Evolutionary conservation across 2,888 invertebrate genomes (phyloP).

Genomic region (Hybos culiciformis): DNA sequence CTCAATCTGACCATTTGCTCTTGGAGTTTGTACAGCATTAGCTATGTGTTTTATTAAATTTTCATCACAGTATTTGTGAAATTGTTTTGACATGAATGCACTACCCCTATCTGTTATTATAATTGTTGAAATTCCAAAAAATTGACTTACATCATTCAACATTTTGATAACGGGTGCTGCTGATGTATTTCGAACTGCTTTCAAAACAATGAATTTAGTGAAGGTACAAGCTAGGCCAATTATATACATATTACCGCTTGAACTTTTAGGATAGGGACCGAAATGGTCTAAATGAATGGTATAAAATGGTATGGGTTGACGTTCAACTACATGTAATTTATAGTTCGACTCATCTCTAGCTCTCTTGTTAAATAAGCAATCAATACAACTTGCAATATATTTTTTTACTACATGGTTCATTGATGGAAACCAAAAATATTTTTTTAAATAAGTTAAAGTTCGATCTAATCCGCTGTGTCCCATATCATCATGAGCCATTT

Average conservation of each 20-base stretch:
- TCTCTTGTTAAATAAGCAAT: conserved; percentile 27
- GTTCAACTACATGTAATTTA: conserved; percentile 15
- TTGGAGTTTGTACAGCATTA: conserved; percentile 16
- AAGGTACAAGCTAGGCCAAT: conserved; percentile 12
- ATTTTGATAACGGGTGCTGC: conserved; percentile 11
- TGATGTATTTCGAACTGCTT: conserved; percentile 12
- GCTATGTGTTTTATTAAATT: conserved; percentile 17
- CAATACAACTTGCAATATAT: conserved; percentile 28
- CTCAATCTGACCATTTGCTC: conserved; percentile 17
- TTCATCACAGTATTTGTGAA: conserved; percentile 15
- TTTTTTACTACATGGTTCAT: no score
- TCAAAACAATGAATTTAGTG: conserved; percentile 13
- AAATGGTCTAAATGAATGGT: conserved; percentile 14
- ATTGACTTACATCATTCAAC: conserved; percentile 11
- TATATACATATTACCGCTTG: conserved; percentile 8
- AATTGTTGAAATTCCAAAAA: conserved; percentile 18
- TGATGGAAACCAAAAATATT: conserved; percentile 27
- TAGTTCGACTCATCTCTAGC: conserved; percentile 13
- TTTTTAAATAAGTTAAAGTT: conserved; percentile 5
- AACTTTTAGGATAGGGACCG: conserved; percentile 11
- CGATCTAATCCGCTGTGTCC: conserved; percentile 9
- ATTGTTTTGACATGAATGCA: conserved; percentile 16
- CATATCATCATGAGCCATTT: conserved; percentile 9
- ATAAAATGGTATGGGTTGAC: no score
- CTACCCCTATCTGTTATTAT: conserved; percentile 20